Percentiles rank a stretch among this genome's conserved stretches.
phyloP scores from a whole-genome alignment of 1,140 invertebrate species.

The Brachionus manjavacas region DNA sequence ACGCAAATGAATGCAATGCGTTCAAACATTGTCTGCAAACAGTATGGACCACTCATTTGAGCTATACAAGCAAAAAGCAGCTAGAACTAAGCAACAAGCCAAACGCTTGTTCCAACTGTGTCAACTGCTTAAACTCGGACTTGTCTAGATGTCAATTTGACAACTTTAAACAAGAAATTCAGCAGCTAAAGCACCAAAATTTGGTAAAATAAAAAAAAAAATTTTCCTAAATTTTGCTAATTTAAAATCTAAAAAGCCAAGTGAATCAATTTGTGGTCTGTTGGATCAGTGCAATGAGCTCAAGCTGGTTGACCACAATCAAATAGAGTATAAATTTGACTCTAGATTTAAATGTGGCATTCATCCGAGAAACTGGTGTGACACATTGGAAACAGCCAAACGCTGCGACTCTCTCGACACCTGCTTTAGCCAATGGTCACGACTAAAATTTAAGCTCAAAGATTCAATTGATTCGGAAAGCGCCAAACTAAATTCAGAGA shows the following conservation, averaged over 20 bases:
- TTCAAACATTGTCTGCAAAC: conserved; percentile 38
- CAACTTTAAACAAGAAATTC: not conserved
- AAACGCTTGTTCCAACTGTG: conserved; percentile 8
- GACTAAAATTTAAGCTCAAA: not conserved
- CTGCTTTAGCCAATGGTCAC: conserved; percentile 2
- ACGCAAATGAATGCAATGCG: conserved; percentile 22
- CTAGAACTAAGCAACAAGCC: not conserved
- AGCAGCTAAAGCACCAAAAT: not conserved
- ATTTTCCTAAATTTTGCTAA: not conserved
- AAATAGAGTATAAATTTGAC: conserved; percentile 1
- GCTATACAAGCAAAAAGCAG: not conserved
- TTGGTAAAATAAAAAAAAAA: not conserved
- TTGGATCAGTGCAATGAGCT: not conserved
- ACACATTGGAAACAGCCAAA: conserved; percentile 11
- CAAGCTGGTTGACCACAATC: not conserved
- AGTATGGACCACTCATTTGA: conserved; percentile 13
- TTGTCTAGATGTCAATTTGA: not conserved
- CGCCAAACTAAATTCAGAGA: not conserved
- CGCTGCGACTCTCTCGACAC: not conserved
- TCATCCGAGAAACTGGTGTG: conserved; percentile 30
- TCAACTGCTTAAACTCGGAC: not conserved
- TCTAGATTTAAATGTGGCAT: conserved; percentile 14
- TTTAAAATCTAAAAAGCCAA: not conserved
- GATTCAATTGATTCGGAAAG: not conserved
- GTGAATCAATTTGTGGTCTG: not conserved